Evolutionary conservation across 2,113 vertebrate species (phyloP).

Genomic region (Synodontis membranacea): DNA sequence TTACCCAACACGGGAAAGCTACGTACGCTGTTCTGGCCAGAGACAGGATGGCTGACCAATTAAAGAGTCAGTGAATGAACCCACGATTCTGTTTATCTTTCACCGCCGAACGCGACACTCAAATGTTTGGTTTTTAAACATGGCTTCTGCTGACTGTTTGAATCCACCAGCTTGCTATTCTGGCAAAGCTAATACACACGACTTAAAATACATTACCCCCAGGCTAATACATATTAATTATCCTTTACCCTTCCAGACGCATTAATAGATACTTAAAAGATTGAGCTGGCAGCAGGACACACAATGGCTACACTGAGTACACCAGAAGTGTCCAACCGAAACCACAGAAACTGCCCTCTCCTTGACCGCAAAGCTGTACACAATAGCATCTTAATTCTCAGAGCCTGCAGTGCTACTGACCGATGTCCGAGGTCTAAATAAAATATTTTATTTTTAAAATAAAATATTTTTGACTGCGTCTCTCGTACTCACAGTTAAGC

Average conservation of each 20-base stretch:
- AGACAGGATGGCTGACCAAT: neutral
- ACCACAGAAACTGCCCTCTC: neutral
- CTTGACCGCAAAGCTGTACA: neutral
- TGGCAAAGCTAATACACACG: neutral
- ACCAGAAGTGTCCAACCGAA: neutral
- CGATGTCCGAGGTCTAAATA: too few relatives aligned
- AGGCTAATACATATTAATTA: neutral
- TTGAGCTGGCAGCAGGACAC: neutral
- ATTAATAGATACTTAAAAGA: neutral
- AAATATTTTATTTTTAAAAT: too few relatives aligned
- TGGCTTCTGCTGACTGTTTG: constrained; percentile 8
- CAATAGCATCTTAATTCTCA: neutral
- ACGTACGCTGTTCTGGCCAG: neutral
- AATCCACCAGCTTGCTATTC: neutral
- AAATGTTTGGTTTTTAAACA: constrained; percentile 6
- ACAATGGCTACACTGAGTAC: neutral
- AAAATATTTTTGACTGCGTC: neutral
- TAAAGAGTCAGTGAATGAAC: constrained; percentile 15
- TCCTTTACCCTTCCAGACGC: neutral
- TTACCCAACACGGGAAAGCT: constrained; percentile 5
- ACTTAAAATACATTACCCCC: neutral
- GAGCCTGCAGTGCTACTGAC: neutral
- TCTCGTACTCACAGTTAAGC: neutral
- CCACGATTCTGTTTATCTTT: constrained; percentile 6
- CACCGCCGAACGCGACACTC: neutral